A percentile compares a stretch with the other conserved stretches of the same genome.
These are phyloP conservation scores for Eupithecia centaureata DNA, from an alignment of 2,888 invertebrate genomes.

Conservation along the genomic window DNA sequence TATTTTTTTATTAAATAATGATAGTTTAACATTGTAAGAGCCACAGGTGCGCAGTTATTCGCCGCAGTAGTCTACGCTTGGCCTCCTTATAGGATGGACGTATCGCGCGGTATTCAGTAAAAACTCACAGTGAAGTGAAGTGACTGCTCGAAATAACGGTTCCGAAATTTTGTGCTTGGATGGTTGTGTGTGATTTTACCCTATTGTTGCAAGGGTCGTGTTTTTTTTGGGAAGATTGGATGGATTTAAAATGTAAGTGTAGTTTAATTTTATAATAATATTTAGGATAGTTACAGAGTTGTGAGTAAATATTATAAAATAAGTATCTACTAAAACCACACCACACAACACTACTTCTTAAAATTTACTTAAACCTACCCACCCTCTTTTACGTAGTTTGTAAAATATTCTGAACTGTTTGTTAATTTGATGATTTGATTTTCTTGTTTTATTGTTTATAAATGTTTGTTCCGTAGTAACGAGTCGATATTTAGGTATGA, in stretches of 20 bases:
- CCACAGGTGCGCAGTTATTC: constrained; percentile 54
- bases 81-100: constrained; percentile 46
- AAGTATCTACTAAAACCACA: no score
- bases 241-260: constrained; percentile 38
- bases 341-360: no score
- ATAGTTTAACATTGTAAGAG: constrained; percentile 23
- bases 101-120: constrained; percentile 38
- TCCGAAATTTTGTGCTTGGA: constrained; percentile 36
- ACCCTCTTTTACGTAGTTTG: no score
- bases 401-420: no score
- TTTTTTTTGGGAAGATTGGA: constrained; percentile 1
- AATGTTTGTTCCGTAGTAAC: no score
- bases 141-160: constrained; percentile 39
- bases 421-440: no score
- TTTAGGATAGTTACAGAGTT: neutral
- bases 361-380: no score
- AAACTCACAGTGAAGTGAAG: constrained; percentile 51
- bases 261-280: neutral
- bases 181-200: constrained; percentile 31
- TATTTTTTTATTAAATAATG: neutral
- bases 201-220: neutral
- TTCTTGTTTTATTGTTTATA: no score
- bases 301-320: neutral
- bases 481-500: no score
- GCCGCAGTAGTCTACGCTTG: constrained; percentile 50